phyloP scores from a whole-genome alignment of 2,888 invertebrate genomes.

The Acanthopleura granulata region DNA sequence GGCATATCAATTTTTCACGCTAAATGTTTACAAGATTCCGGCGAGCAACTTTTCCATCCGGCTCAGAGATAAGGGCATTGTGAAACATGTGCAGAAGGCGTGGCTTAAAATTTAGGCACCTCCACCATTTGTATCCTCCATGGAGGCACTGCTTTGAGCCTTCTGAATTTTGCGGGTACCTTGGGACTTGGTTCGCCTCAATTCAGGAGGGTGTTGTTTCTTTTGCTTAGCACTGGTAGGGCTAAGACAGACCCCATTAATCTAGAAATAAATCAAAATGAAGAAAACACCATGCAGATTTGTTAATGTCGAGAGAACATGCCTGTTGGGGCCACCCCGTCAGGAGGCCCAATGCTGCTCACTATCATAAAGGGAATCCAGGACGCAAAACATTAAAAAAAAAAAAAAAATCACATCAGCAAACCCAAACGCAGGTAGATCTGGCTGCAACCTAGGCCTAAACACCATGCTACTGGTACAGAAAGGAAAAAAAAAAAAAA shows the following conservation, averaged over 20 bases:
- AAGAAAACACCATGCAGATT: constrained; percentile 15
- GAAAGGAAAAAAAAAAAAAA: no score
- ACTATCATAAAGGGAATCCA: background rate
- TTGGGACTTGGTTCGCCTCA: constrained; percentile 92
- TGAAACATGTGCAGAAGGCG: background rate
- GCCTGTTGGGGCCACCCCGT: background rate
- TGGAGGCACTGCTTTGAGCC: constrained; percentile 63
- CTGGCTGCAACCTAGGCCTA: background rate
- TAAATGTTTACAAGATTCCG: background rate
- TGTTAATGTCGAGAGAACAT: background rate
- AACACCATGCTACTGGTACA: background rate
- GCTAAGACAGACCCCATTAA: constrained; percentile 83
- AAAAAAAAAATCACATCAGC: background rate
- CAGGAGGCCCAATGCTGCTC: background rate
- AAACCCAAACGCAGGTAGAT: no score
- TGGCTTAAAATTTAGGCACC: constrained; percentile 38
- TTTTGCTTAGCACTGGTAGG: constrained; percentile 72
- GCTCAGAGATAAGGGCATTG: background rate
- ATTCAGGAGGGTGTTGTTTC: constrained; percentile 72
- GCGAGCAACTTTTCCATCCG: background rate
- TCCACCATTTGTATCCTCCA: constrained; percentile 61
- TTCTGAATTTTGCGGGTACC: constrained; percentile 75
- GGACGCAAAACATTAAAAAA: background rate
- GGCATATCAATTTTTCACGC: constrained; percentile 6
- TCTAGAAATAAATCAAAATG: constrained; percentile 71